These are phyloP conservation scores for Donacobius atricapilla DNA, from an alignment of 2,113 vertebrate species.

Conservation along the genomic window DNA sequence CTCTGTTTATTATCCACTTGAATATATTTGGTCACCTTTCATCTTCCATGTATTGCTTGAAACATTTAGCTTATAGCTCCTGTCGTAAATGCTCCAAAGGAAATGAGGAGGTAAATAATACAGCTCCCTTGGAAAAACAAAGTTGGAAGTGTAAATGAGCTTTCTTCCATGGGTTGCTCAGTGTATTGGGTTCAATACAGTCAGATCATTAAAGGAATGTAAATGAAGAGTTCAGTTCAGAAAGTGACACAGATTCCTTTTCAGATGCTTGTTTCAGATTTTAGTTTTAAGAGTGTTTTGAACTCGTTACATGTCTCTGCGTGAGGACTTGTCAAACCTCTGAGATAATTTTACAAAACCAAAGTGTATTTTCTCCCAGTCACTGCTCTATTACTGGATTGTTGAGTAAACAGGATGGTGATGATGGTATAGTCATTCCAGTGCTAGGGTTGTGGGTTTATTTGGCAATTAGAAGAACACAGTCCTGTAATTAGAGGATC, in stretches of 20 bases:
- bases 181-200: not conserved
- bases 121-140: not conserved
- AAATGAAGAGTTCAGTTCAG: constrained; percentile 26
- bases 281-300: not conserved
- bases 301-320: not conserved
- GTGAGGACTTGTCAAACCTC: constrained; percentile 5
- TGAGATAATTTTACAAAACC: not conserved
- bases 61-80: not conserved
- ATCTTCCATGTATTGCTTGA: not conserved
- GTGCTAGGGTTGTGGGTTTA: not conserved
- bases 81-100: not conserved
- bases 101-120: constrained; percentile 2
- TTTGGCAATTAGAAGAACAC: constrained; percentile 26
- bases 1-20: not conserved
- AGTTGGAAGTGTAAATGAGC: constrained; percentile 42
- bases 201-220: constrained; percentile 52
- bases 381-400: not conserved
- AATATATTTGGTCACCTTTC: constrained; percentile 13
- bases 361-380: constrained; percentile 7
- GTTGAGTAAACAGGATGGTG: constrained; percentile 26
- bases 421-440: not conserved
- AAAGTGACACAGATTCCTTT: constrained; percentile 26
- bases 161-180: constrained; percentile 5
- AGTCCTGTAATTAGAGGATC: not conserved
- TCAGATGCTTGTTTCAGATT: constrained; percentile 21